phyloP scores from a whole-genome alignment of 1,140 invertebrate genomes.

The silkworm (Bombyx mori) region DNA sequence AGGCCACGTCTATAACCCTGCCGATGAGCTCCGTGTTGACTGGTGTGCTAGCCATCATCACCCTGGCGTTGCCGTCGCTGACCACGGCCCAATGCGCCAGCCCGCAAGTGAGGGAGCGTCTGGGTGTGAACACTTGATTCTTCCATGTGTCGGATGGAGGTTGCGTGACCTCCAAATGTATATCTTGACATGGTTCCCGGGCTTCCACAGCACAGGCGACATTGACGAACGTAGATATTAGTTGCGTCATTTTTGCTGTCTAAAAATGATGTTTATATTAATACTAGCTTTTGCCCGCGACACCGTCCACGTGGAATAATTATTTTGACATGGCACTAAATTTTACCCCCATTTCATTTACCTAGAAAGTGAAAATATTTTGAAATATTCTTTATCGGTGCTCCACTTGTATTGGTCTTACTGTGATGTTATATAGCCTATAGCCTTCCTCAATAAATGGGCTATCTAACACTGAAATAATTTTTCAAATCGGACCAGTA shows the following conservation, averaged over 20 bases:
- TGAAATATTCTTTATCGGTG: too few species aligned
- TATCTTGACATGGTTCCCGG: constrained; percentile 39
- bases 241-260: constrained; percentile 47
- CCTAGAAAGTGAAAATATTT: too few species aligned
- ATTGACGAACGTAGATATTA: constrained; percentile 50
- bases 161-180: constrained; percentile 28
- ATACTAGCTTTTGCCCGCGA: not conserved
- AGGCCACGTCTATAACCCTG: constrained; percentile 47
- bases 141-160: constrained; percentile 44
- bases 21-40: constrained; percentile 50
- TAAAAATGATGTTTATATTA: constrained; percentile 19
- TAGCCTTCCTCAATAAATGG: too few species aligned
- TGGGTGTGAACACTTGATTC: constrained; percentile 31
- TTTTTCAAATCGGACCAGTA: too few species aligned
- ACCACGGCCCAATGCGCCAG: constrained; percentile 50
- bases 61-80: constrained; percentile 44
- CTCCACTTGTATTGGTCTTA: too few species aligned
- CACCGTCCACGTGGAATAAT: too few species aligned
- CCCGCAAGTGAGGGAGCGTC: constrained; percentile 41
- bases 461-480: too few species aligned
- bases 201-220: constrained; percentile 39
- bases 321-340: too few species aligned
- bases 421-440: too few species aligned
- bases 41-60: constrained; percentile 40
- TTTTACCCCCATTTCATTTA: too few species aligned